Conservation (phyloP, 2,888 invertebrate species). For the Cantharis rufa region DNA sequence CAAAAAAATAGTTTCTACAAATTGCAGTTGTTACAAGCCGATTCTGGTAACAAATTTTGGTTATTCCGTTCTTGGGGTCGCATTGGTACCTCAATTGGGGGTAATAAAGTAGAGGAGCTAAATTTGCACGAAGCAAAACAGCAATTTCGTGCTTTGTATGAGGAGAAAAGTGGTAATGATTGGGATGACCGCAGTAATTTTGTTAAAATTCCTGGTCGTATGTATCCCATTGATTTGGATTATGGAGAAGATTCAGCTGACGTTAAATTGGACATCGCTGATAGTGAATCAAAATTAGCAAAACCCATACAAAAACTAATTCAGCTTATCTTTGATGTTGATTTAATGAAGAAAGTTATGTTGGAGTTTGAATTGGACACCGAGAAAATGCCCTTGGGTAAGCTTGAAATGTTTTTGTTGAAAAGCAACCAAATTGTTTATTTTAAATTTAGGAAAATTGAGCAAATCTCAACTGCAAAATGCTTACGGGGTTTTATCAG, state of each 20-base stretch:
- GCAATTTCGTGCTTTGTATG: conserved; percentile 61
- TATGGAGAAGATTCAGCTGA: conserved; percentile 62
- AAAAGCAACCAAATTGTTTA: not conserved
- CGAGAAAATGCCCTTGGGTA: conserved; percentile 94
- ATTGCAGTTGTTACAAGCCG: conserved; percentile 83
- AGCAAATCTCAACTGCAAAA: conserved; percentile 86
- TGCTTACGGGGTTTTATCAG: conserved; percentile 81
- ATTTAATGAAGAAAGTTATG: conserved; percentile 90
- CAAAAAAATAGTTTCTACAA: conserved; percentile 96
- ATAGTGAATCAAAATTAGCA: conserved; percentile 67
- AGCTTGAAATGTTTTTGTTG: not conserved
- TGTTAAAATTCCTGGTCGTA: conserved; percentile 68
- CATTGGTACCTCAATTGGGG: conserved; percentile 92
- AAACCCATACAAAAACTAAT: conserved; percentile 82
- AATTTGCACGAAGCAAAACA: conserved; percentile 62
- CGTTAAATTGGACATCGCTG: conserved; percentile 53
- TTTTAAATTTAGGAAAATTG: conserved; percentile 68
- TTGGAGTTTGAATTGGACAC: conserved; percentile 94
- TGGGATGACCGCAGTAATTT: conserved; percentile 74
- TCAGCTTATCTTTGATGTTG: conserved; percentile 85
- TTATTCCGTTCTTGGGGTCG: conserved; percentile 81
- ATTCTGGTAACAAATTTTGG: conserved; percentile 59
- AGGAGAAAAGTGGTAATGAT: conserved; percentile 82
- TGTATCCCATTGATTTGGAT: conserved; percentile 90
- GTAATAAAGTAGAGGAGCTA: conserved; percentile 64